Base-by-base conservation (phyloP, 1,140 invertebrate species). In the Cyclargus thomasi region DNA sequence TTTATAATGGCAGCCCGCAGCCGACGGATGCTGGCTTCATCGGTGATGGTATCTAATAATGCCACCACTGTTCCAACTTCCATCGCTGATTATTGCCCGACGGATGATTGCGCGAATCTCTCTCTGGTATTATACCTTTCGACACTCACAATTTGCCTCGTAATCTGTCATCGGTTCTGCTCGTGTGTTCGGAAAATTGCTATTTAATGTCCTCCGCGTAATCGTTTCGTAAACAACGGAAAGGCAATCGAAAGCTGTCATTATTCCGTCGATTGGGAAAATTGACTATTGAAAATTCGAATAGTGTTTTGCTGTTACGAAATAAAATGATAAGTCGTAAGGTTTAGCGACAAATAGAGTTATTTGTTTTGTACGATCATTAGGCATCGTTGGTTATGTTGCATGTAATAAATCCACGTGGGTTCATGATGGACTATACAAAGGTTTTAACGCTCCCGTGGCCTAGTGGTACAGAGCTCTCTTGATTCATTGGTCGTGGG, bases 21-120 rank as follows among this genome's bases (percentile, higher is more conserved):
- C 70, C 78, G 78, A 74, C 85, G 83, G 86, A 86, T 83, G 83
- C 74, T 76, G 74, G 29, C 5, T 0, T 29, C 78, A 74, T 84
- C 82, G 86, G 85, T 83, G 83, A 73, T 76, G 74, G 68, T 70
- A 59, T 47, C 4, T 16, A 47, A 47, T 21, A 59, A 59, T 59
- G 55, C 17, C 55, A 21, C 4, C 55, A 20, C 55, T 59, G 55
- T 59, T 59, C 6, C n/a, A 55, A 29, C 29, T 29, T 29, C 29
- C 29, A 29, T 16, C 18, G 7, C 16, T 20, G 55, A 59, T 59
- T 59, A 21, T 10, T 10, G 63, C 29, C 63, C 20, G 68, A 72
- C 57, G 53, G 57, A 57, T 47, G 65, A 76, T 74, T 69, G 72
- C 72, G 63, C 62, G 57, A 73, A 69, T 23, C 39, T 67, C 69